Percentiles rank a stretch among this genome's conserved stretches.
These are phyloP conservation scores for Orius insidiosus DNA, from an alignment of 1,140 invertebrate species.

Conservation along the genomic window DNA sequence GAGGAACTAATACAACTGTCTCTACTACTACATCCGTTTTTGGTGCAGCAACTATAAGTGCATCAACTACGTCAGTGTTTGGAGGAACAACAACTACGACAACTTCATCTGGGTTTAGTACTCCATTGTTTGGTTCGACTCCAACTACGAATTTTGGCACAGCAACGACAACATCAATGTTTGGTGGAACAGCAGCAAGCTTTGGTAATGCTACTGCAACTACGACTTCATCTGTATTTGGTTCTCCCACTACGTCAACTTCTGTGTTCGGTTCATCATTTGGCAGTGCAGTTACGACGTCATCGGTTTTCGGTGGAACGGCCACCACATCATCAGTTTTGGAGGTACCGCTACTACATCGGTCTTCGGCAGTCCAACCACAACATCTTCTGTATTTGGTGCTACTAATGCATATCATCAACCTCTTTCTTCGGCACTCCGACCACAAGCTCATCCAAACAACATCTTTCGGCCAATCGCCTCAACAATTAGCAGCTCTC, in stretches of 20 bases:
- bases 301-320: conserved; percentile 1
- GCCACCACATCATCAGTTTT: conserved; percentile 5
- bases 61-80: conserved; percentile 9
- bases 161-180: background rate
- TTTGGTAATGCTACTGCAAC: conserved; percentile 5
- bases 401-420: conserved; percentile 9
- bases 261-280: conserved; percentile 1
- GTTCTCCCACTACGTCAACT: background rate
- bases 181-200: background rate
- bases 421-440: conserved; percentile 12
- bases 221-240: conserved; percentile 13
- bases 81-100: background rate
- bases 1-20: background rate
- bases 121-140: conserved; percentile 6
- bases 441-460: background rate
- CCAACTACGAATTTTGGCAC: conserved; percentile 10
- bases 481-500: background rate
- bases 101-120: conserved; percentile 7
- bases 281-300: conserved; percentile 3
- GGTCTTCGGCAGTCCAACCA: background rate
- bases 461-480: conserved; percentile 6
- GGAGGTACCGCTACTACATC: conserved; percentile 9
- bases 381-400: conserved; percentile 12
- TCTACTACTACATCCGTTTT: conserved; percentile 3
- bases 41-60: background rate